These are phyloP conservation scores for Teleogryllus occipitalis DNA, from an alignment of 1,140 invertebrate genomes.

Conservation along the genomic window DNA sequence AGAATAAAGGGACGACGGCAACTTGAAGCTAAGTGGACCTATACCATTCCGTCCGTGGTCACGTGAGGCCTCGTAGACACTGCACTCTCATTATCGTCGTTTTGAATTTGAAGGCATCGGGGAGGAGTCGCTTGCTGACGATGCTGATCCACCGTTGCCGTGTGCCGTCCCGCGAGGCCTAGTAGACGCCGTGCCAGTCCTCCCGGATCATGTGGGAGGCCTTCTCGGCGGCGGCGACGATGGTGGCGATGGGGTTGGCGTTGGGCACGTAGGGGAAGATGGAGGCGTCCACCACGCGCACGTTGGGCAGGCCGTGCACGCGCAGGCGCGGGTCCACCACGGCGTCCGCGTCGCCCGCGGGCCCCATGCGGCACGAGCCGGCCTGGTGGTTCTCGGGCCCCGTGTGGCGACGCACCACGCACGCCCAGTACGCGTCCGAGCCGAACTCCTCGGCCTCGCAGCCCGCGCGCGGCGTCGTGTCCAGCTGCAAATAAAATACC, in stretches of 20 bases:
- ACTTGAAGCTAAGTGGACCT: no score
- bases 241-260: conserved; percentile 41
- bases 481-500: conserved; percentile 64
- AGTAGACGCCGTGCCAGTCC: background rate
- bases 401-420: conserved; percentile 63
- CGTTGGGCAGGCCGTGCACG: conserved; percentile 38
- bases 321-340: conserved; percentile 44
- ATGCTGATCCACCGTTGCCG: no score
- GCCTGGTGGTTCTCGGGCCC: conserved; percentile 73
- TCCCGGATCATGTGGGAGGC: conserved; percentile 20
- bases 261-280: conserved; percentile 47
- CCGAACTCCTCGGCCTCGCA: conserved; percentile 64
- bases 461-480: conserved; percentile 57
- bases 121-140: no score
- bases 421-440: conserved; percentile 72
- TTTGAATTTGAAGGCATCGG: no score
- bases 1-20: no score
- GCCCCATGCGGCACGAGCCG: conserved; percentile 27
- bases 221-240: conserved; percentile 45
- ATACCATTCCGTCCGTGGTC: no score
- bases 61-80: no score
- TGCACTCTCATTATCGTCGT: no score
- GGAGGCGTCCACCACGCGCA: conserved; percentile 47
- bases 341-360: conserved; percentile 31
- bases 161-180: no score